phyloP scores from a whole-genome alignment of 2,797 vertebrate genomes.

The Phoeniculus purpureus region DNA sequence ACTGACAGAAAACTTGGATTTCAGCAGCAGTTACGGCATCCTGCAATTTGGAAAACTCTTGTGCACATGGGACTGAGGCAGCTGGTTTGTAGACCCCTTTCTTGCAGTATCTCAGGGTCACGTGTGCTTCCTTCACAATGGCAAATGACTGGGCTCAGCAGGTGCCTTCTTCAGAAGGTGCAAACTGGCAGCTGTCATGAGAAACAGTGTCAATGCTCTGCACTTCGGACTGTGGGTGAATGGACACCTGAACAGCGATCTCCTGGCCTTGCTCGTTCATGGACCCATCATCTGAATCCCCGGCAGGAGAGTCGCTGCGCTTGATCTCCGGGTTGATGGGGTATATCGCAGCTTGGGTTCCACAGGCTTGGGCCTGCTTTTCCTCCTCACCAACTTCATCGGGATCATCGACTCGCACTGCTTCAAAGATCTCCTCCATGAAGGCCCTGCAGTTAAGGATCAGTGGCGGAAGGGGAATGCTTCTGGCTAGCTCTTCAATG shows the following conservation, averaged over 20 bases:
- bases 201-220: conserved; percentile 79
- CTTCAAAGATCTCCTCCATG: conserved; percentile 82
- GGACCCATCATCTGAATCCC: conserved; percentile 75
- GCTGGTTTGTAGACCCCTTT: conserved; percentile 14
- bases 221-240: conserved; percentile 78
- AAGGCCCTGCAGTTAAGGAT: conserved; percentile 87
- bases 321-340: conserved; percentile 68
- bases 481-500: conserved; percentile 92
- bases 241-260: conserved; percentile 83
- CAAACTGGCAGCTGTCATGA: conserved; percentile 75
- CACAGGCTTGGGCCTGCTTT: conserved; percentile 69
- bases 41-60: conserved; percentile 8
- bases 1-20: conserved; percentile 25
- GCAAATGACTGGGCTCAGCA: background rate
- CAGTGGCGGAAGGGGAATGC: conserved; percentile 91
- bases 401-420: conserved; percentile 72
- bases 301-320: conserved; percentile 77
- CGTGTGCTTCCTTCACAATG: background rate
- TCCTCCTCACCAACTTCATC: conserved; percentile 66
- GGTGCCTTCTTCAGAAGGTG: conserved; percentile 65
- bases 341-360: conserved; percentile 65
- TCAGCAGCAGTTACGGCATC: conserved; percentile 55
- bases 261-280: conserved; percentile 78
- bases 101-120: background rate
- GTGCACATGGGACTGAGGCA: conserved; percentile 25